These are phyloP conservation scores for Phallusia fumigata DNA, from an alignment of 23 tunicate genomes.

Conservation along the genomic window DNA sequence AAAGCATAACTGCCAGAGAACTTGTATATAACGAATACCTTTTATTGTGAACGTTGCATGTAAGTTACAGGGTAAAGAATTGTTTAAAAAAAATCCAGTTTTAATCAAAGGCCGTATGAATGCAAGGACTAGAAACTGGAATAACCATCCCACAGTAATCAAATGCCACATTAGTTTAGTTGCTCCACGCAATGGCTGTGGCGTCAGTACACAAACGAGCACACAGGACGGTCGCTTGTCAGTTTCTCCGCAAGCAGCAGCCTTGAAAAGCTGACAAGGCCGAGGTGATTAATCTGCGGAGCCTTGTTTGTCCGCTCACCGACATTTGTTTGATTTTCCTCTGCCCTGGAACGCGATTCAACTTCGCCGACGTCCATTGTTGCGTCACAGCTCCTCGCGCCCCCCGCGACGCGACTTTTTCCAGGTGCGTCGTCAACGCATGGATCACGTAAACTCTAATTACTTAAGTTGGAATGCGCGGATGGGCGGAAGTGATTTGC, in stretches of 20 bases:
- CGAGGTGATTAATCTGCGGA: not conserved
- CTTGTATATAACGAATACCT: no score
- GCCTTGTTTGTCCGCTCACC: not conserved
- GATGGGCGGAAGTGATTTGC: not conserved
- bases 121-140: no score
- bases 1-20: no score
- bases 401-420: not conserved
- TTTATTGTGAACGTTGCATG: no score
- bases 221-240: not conserved
- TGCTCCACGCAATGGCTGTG: no score
- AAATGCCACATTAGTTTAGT: no score
- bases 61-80: no score
- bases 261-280: not conserved
- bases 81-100: no score
- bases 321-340: not conserved
- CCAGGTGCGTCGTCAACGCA: not conserved
- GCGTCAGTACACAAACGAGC: no score
- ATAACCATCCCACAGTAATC: no score
- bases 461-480: not conserved
- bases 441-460: conserved; percentile 4
- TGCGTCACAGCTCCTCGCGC: not conserved
- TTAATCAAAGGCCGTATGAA: no score
- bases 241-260: not conserved
- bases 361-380: conserved; percentile 13
- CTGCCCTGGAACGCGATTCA: conserved; percentile 7